Evolutionary conservation across 2,797 vertebrate species (phyloP).

Genomic region (Microhierax caerulescens): DNA sequence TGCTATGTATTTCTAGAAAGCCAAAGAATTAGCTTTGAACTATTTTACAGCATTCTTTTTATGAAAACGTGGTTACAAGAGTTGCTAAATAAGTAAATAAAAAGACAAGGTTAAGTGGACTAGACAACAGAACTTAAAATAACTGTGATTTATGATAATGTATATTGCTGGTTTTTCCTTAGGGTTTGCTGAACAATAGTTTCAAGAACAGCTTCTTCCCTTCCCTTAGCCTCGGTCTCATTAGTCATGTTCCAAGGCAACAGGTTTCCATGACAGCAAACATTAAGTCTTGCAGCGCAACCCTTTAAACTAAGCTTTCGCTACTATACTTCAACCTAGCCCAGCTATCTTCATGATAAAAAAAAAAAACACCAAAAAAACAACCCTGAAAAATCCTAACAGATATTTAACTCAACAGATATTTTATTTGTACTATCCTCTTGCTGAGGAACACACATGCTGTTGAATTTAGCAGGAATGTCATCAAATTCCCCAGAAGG

Average conservation of each 20-base stretch:
- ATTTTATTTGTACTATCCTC: neutral
- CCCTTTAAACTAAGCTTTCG: constrained; percentile 4
- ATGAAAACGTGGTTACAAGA: neutral
- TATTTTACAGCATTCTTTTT: neutral
- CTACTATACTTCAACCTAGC: neutral
- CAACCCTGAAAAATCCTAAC: neutral
- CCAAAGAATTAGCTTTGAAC: neutral
- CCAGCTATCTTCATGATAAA: neutral
- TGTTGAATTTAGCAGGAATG: neutral
- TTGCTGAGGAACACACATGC: neutral
- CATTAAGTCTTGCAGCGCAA: constrained; percentile 32
- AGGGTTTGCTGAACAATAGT: neutral
- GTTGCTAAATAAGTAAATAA: neutral
- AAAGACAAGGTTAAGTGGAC: neutral
- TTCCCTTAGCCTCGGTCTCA: constrained; percentile 9
- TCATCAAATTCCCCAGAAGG: neutral
- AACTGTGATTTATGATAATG: neutral
- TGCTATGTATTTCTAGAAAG: neutral
- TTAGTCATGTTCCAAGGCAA: constrained; percentile 65
- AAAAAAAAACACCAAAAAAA: neutral
- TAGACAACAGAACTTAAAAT: neutral
- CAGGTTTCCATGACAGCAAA: constrained; percentile 73
- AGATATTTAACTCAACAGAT: neutral
- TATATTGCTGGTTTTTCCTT: neutral
- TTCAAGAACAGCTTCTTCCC: constrained; percentile 14